phyloP scores from a whole-genome alignment of 2,797 vertebrate genomes.

The Rhodeus uyekii region DNA sequence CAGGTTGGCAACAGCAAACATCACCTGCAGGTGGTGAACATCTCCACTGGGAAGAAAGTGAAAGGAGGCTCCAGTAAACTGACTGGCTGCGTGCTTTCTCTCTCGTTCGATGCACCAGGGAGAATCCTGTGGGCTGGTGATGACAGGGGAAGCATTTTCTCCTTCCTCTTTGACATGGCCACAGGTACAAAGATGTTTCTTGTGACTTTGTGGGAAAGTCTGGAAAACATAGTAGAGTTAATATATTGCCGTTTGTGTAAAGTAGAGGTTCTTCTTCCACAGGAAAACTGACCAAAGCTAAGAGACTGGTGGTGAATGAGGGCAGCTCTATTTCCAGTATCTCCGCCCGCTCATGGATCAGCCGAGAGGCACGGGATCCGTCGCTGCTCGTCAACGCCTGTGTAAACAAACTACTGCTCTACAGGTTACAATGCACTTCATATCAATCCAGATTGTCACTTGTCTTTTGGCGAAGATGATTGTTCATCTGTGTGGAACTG shows the following conservation, averaged over 20 bases:
- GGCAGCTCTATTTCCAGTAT: slow-evolving; percentile 91
- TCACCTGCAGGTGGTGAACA: slow-evolving; percentile 91
- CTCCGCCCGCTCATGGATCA: slow-evolving; percentile 94
- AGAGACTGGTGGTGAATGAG: slow-evolving; percentile 88
- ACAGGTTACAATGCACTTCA: slow-evolving; percentile 75
- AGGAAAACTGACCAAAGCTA: slow-evolving; percentile 94
- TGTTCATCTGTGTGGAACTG: background rate
- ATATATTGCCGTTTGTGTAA: slow-evolving; percentile 23
- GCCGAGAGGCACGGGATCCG: slow-evolving; percentile 90
- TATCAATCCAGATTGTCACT: background rate
- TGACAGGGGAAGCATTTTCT: slow-evolving; percentile 90
- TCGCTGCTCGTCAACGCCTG: slow-evolving; percentile 91
- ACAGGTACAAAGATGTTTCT: slow-evolving; percentile 72
- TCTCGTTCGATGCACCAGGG: slow-evolving; percentile 92
- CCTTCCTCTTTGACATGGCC: slow-evolving; percentile 94
- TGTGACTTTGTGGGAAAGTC: background rate
- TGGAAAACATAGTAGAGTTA: background rate
- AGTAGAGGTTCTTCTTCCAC: slow-evolving; percentile 40
- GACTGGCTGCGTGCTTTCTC: slow-evolving; percentile 87
- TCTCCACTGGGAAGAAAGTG: slow-evolving; percentile 94
- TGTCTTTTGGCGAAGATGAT: background rate
- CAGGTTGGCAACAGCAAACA: slow-evolving; percentile 93
- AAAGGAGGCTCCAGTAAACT: slow-evolving; percentile 92
- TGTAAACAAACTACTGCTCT: slow-evolving; percentile 90
- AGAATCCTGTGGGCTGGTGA: slow-evolving; percentile 92